Evolutionary conservation across 2,888 invertebrate genomes (phyloP).

Genomic region (Euclidia mi): DNA sequence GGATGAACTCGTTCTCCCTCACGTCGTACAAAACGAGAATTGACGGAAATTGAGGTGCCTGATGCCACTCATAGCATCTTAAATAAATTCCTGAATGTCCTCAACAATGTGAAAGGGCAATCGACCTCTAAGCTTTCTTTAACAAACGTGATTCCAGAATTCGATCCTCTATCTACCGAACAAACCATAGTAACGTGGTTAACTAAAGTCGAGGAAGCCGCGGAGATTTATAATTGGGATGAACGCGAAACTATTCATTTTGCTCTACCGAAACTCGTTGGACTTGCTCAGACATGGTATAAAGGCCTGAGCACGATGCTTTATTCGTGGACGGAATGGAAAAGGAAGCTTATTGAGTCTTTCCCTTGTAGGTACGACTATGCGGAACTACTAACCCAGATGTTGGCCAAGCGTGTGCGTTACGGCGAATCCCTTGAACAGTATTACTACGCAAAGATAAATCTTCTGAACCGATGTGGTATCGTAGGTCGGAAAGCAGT

Average conservation of each 20-base stretch:
- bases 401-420: neutral
- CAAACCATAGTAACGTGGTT: constrained; percentile 25
- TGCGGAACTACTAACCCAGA: too few species aligned
- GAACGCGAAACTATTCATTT: too few species aligned
- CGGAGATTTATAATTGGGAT: constrained; percentile 24
- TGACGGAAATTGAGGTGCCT: neutral
- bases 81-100: too few species aligned
- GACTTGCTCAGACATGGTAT: constrained; percentile 25
- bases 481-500: constrained; percentile 4
- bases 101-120: too few species aligned
- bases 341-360: too few species aligned
- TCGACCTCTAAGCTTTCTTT: too few species aligned
- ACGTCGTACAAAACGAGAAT: neutral
- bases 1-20: neutral
- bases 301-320: constrained; percentile 13
- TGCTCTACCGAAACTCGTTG: constrained; percentile 18
- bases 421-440: constrained; percentile 18
- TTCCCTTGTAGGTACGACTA: too few species aligned
- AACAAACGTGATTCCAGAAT: too few species aligned
- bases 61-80: too few species aligned
- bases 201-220: constrained; percentile 20
- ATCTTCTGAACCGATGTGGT: constrained; percentile 4
- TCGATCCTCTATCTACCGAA: constrained; percentile 13
- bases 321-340: constrained; percentile 19
- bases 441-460: constrained; percentile 13